Evolutionary conservation across 1,140 invertebrate species (phyloP), one percentile per base, ranked within the genome.

Genomic region (Atta cephalotes): DNA sequence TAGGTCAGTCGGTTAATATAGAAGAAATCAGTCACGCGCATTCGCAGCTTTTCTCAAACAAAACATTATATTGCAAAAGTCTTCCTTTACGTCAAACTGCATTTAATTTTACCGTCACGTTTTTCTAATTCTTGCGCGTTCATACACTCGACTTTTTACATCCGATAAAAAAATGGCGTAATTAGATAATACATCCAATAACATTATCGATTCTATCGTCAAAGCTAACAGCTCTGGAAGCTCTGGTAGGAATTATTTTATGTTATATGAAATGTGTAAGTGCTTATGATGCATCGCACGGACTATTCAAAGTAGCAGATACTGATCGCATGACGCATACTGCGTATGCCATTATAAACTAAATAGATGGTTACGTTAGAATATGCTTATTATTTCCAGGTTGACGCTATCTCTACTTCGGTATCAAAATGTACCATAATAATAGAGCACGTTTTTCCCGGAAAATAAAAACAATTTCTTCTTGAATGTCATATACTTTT

Each of bases 1-100:
- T 51, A 62, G 80, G 70, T 84, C 70, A 84, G 80, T 84, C 49
- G 70, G 80, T 84, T 84, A 84, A 74, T 84, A 63, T 62, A 25
- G 39, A 63, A 81, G 58, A 76, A 84, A 76, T 84, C 68, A 84
- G 53, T 49, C 56, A 76, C 56, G 58, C 70, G 70, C 80, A 74
- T 74, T 51, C 70, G 80, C 80, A 84, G 28, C 72, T 84, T 74
- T 84, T 74, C 39, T 84, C 39, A 45, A 84, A 53, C 25, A 16
- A 45, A 74, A 74, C 31, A 25, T 21, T 82, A 49, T 35, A 62
- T 25, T 49, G 70, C n/a, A 62, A 63, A 76, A 21, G 25, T 72
- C 18, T 31, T 53, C 21, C 39, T 25, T 39, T 12, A 25, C 35
- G 16, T 62, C 18, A 31, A 74, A 35, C 39, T 62, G 28, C 14